Base-by-base conservation (phyloP, 2,888 invertebrate genomes). In the Euphydryas editha region DNA sequence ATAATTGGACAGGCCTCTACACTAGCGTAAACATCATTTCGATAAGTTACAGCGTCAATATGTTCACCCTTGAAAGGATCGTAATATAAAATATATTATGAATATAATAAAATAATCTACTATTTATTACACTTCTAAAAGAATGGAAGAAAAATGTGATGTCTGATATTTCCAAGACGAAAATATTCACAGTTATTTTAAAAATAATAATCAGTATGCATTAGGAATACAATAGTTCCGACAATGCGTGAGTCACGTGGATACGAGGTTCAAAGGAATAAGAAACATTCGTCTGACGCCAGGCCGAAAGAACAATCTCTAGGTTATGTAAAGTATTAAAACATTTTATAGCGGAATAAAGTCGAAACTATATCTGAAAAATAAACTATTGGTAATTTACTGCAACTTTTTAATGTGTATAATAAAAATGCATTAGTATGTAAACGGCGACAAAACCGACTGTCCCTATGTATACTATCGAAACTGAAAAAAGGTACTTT, bases 201-300 rank as follows among this genome's bases (percentile, higher is more conserved):
- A 59, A 62, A 65, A 51, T 46, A 59, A 62, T 59, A 64, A 62
- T 59, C 60, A 44, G 44, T 54, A 61, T 65, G 39, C 54, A 47
- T 65, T 58, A 17, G 60, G 44, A 66, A 58, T 60, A 66, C 66
- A 67, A 69, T 60, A 62, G 56, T 30, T 39, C 39, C 8, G 36
- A 61, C 57, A 51, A 42, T 44, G 30, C 42, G 46, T 62, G 66
- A 62, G 56, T 60, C 66, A 58, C 5, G 44, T 7, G 15, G 21
- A 21, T 13, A 20, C 56, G 37, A 39, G 49, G 54, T 42, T 30
- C 20, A 36, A 46, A 60, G 56, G 46, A 42, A 60, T 59, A 61
- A 39, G 51, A 59, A 63, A 61, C 54, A 49, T 58, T n/a, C 46
- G 24, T 36, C 42, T 62, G 49, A 46, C 37, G 37, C 58, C 18